Conservation (phyloP, 2,797 vertebrate genomes). For the Labeo calbasu region DNA sequence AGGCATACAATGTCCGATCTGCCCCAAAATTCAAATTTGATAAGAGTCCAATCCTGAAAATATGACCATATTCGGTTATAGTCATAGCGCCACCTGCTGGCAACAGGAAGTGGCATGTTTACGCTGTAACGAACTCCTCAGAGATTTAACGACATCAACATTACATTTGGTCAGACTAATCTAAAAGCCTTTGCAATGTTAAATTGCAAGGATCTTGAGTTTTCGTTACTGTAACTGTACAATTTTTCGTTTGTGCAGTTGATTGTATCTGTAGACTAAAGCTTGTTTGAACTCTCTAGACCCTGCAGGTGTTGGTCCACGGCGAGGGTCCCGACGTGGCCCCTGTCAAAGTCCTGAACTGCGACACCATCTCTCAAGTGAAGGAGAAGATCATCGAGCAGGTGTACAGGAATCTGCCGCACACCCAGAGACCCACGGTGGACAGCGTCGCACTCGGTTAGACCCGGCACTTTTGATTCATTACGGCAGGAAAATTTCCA, state of each 20-base stretch:
- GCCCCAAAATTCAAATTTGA: no score
- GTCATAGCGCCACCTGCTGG: no score
- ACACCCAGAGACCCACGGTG: slow-evolving; percentile 90
- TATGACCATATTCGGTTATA: no score
- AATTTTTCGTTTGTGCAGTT: neutral
- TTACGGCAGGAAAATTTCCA: neutral
- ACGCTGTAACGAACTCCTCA: no score
- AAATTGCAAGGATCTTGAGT: no score
- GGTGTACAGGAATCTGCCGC: slow-evolving; percentile 91
- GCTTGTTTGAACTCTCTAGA: slow-evolving; percentile 74
- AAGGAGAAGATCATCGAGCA: slow-evolving; percentile 99
- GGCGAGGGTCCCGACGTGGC: slow-evolving; percentile 89
- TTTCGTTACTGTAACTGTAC: no score
- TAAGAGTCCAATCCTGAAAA: no score
- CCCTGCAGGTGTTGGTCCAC: slow-evolving; percentile 91
- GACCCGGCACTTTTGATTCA: slow-evolving; percentile 45
- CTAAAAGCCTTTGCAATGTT: no score
- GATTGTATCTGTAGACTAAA: slow-evolving; percentile 8
- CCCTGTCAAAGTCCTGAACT: slow-evolving; percentile 95
- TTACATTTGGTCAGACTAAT: no score
- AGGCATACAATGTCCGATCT: no score
- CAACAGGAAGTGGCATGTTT: no score
- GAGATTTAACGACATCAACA: no score
- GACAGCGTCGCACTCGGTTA: slow-evolving; percentile 94
- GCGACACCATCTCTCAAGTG: slow-evolving; percentile 97